Base-by-base conservation (phyloP, 37 sponge, comb jelly and placozoan genomes). In the Cladorhizidae sp. region DNA sequence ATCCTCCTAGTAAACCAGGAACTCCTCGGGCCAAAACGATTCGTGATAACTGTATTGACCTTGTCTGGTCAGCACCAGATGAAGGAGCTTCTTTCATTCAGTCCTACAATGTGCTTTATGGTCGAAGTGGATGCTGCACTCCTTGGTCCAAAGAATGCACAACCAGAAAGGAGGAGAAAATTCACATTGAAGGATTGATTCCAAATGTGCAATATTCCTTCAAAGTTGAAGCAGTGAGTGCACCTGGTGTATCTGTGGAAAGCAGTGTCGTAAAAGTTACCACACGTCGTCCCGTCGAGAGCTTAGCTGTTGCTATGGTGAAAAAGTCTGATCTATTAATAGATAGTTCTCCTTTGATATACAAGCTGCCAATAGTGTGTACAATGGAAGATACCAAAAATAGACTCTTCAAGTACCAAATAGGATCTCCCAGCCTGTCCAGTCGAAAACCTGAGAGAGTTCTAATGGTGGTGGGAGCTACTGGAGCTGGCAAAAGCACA, bases 1-100 rank as follows among this genome's bases (percentile, higher is more conserved):
- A 79, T 23, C 80, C 70, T 26, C 80, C 80, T 33, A n/a, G n/a
- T n/a, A n/a, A n/a, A n/a, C n/a, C n/a, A n/a, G 54, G 70, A 25
- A 79, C 33, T 33, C 80, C 80, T 15, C 23, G 17, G 8, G 70
- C 35, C 7, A 67, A 15, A 25, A 23, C 11, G n/a, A 28, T 68
- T n/a, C 11, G 14, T 9, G 25, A 67, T 68, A 55, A 79, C 9
- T 49, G 36, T 18, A 35, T 79, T 18, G 26, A 8, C 26, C 23
- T 18, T 18, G 15, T 18, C 54, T 18, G n/a, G n/a, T n/a, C n/a
- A n/a, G n/a, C n/a, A n/a, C n/a, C n/a, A n/a, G n/a, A n/a, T n/a
- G n/a, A n/a, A n/a, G n/a, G n/a, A n/a, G n/a, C n/a, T n/a, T n/a
- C n/a, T n/a, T n/a, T n/a, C n/a, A n/a, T n/a, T n/a, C 54, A 52